phyloP scores from a whole-genome alignment of 2,797 vertebrate genomes.

The Fringilla coelebs region DNA sequence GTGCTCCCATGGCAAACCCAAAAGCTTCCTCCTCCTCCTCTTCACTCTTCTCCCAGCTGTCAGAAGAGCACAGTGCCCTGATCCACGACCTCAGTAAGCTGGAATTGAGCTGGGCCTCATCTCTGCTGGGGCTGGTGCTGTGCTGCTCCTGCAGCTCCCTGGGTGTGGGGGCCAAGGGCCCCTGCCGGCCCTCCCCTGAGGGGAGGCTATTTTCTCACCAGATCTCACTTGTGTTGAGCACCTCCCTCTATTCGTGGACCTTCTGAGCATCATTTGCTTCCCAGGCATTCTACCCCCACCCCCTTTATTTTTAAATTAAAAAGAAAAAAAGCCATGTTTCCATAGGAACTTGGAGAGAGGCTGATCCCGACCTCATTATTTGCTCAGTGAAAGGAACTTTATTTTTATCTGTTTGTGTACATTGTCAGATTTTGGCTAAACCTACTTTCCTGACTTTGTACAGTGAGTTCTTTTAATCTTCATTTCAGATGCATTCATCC shows the following conservation, averaged over 20 bases:
- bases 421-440: slow-evolving; percentile 67
- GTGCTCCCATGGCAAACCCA: neutral
- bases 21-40: neutral
- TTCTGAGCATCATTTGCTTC: slow-evolving; percentile 20
- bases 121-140: neutral
- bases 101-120: neutral
- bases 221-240: neutral
- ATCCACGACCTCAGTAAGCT: neutral
- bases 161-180: neutral
- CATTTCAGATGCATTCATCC: slow-evolving; percentile 73
- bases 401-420: slow-evolving; percentile 71
- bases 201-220: neutral
- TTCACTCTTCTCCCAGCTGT: neutral
- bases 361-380: slow-evolving; percentile 56
- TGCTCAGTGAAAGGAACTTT: slow-evolving; percentile 73
- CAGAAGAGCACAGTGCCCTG: neutral
- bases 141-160: neutral
- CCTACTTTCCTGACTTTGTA: slow-evolving; percentile 68
- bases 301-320: slow-evolving; percentile 55
- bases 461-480: slow-evolving; percentile 70
- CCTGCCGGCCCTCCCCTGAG: neutral
- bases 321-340: slow-evolving; percentile 66
- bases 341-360: slow-evolving; percentile 73
- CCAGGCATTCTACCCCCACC: slow-evolving; percentile 52
- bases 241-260: slow-evolving; percentile 45